Percentiles rank a stretch among this genome's conserved stretches.
Evolutionary conservation across 2,113 vertebrate genomes (phyloP).

Genomic region (Heteronetta atricapilla): DNA sequence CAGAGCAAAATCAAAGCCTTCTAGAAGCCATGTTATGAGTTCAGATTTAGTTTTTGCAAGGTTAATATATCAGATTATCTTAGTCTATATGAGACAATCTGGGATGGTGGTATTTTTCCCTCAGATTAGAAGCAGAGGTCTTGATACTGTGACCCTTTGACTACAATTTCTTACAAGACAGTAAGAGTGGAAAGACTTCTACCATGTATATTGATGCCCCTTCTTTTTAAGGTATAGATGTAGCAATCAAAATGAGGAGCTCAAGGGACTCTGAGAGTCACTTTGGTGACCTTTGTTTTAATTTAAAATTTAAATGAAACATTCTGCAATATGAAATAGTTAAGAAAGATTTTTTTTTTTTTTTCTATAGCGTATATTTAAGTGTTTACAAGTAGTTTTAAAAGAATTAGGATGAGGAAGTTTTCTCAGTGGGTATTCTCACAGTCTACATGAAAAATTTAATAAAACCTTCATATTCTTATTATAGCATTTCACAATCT

Average conservation of each 20-base stretch:
- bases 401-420: neutral
- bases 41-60: neutral
- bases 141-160: neutral
- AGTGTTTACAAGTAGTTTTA: neutral
- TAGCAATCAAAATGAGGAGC: neutral
- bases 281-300: neutral
- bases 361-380: neutral
- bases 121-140: neutral
- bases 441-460: neutral
- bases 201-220: rapidly evolving
- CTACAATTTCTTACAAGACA: neutral
- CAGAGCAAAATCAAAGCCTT: neutral
- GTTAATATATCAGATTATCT: neutral
- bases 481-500: neutral
- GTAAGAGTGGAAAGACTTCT: neutral
- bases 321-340: neutral
- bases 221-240: neutral
- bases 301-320: neutral
- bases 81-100: no score
- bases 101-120: neutral
- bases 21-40: neutral
- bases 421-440: neutral
- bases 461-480: neutral
- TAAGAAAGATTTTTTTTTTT: neutral
- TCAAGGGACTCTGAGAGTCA: neutral